Conservation (phyloP, 2,113 vertebrate genomes). For the Myotis yumanensis region DNA sequence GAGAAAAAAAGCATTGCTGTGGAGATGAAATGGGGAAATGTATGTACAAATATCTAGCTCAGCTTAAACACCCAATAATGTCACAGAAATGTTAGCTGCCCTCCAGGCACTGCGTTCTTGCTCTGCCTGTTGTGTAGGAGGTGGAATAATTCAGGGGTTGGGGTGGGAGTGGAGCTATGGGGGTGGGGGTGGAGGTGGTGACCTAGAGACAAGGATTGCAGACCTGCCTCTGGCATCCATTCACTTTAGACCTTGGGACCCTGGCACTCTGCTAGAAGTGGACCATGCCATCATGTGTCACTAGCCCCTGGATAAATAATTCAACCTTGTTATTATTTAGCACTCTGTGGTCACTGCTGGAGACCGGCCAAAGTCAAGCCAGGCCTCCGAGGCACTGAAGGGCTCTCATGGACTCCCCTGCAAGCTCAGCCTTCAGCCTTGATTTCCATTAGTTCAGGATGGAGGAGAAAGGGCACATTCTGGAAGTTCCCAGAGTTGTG, state of each 20-base stretch:
- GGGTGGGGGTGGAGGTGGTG: no score
- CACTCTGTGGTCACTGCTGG: constrained; percentile 58
- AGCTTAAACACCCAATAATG: not conserved
- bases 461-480: constrained; percentile 66
- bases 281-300: not conserved
- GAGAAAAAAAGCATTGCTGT: not conserved
- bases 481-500: constrained; percentile 51
- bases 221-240: not conserved
- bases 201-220: not conserved
- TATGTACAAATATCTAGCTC: not conserved
- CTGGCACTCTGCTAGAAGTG: not conserved
- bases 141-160: not conserved
- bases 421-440: constrained; percentile 57
- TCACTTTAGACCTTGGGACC: not conserved
- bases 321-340: constrained; percentile 59
- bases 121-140: not conserved
- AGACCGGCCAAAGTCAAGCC: constrained; percentile 40
- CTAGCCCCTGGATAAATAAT: constrained; percentile 50
- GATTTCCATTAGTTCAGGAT: constrained; percentile 68
- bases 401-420: not conserved
- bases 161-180: not conserved
- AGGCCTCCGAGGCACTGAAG: constrained; percentile 33
- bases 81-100: not conserved
- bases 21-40: not conserved
- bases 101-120: not conserved